These are phyloP conservation scores for Trichopoda pennipes DNA, from an alignment of 2,888 invertebrate species.

Conservation along the genomic window DNA sequence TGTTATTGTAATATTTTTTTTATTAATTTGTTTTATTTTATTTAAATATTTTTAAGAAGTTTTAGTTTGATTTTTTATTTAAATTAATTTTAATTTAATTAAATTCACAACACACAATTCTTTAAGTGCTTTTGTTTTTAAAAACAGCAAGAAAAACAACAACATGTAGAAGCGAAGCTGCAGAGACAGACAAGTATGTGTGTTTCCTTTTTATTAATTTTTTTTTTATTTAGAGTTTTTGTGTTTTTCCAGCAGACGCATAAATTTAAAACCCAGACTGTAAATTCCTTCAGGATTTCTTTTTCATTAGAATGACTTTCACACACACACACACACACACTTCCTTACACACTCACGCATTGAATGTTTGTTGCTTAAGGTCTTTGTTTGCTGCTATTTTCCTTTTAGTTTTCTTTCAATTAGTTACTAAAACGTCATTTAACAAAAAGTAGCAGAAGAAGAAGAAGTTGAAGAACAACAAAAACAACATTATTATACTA, in stretches of 20 bases:
- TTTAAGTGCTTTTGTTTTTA: too few relatives aligned
- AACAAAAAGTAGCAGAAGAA: conserved; percentile 5
- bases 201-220: neutral
- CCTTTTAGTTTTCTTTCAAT: neutral
- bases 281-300: conserved; percentile 56
- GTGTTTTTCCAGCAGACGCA: conserved; percentile 51
- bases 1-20: neutral
- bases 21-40: neutral
- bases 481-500: neutral
- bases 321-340: neutral
- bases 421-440: conserved; percentile 42
- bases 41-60: neutral
- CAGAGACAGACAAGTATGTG: neutral
- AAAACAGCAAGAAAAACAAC: too few relatives aligned
- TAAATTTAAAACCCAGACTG: conserved; percentile 57
- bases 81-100: too few relatives aligned
- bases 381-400: conserved; percentile 4
- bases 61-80: neutral
- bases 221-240: neutral
- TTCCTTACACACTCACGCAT: neutral
- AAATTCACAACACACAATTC: too few relatives aligned
- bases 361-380: neutral
- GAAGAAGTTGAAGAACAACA: conserved; percentile 11
- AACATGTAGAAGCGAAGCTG: too few relatives aligned
- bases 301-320: conserved; percentile 2